Base-by-base conservation (phyloP, 2,113 vertebrate species). In the Thamnaconus septentrionalis region DNA sequence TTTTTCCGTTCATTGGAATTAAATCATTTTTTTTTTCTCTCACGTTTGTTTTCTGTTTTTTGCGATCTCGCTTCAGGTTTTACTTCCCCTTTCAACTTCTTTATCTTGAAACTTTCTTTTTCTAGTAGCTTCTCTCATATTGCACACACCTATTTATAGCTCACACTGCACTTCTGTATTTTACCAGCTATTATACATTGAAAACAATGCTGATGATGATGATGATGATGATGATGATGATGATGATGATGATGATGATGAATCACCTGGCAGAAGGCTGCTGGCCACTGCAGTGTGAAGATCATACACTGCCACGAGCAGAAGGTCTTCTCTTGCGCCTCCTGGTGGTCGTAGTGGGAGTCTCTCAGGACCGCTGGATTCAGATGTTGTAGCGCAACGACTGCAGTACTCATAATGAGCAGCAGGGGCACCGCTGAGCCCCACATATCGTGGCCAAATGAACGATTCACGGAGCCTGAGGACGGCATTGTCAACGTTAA, bases 221-320 rank as follows among this genome's bases (percentile, higher is more conserved):
- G 18, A 31, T 31, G 18, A 31, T 31, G 18, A 31, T 31, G 18
- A 31, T 31, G 18, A 31, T 31, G 18, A 31, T 31, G 18, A 31
- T 31, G 18, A 49, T 8, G 12, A 53, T 31, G 42, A 53, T 41
- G 50, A 44, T 46, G 49, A 51, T 18, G 62, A 63, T 1, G 56
- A 69, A 82, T 79, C 81, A 93, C 91, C 86, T 85, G 71, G 56
- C 91, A 92, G 87, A 92, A 93, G 0, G 78, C 76, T 4, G 69
- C 88, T 0, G 91, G 91, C 91, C 91, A 92, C 74, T 91, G 86
- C 71, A 92, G 59, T 0, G 90, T 86, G 61, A 92, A 87, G 41
- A 70, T 18, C 53, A 90, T 41, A 40, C 91, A 92, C 5, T 68
- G 83, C 91, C 91, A 92, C 49, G 64, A 56, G 68, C 91, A 92